These are phyloP conservation scores for Oncorhynchus clarkii DNA, from an alignment of 2,113 vertebrate species.

Conservation along the genomic window DNA sequence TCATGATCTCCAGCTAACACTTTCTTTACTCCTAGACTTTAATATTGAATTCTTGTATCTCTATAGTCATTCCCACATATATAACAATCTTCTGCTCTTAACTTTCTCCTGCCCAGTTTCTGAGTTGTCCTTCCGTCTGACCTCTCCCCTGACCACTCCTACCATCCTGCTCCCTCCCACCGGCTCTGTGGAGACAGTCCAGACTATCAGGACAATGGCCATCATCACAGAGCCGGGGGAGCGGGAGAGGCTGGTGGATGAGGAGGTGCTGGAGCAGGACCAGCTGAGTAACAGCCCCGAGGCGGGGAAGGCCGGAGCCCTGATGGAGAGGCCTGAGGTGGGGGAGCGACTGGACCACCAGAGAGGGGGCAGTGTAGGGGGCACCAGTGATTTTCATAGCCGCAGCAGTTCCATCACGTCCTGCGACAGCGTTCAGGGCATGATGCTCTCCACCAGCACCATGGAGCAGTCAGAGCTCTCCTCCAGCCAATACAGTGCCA, in stretches of 20 bases:
- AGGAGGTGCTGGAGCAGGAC: constrained; percentile 34
- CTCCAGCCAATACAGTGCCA: constrained; percentile 80
- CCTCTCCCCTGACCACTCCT: constrained; percentile 66
- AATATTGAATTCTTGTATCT: too few relatives aligned
- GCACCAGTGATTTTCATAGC: constrained; percentile 76
- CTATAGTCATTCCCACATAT: neutral
- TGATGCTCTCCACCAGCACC: constrained; percentile 45
- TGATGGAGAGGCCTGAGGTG: constrained; percentile 45
- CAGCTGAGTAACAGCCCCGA: constrained; percentile 10
- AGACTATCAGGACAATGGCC: constrained; percentile 77
- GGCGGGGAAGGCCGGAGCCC: constrained; percentile 38
- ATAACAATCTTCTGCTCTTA: neutral
- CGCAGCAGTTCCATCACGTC: constrained; percentile 88
- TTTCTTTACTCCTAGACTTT: too few relatives aligned
- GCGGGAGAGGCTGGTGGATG: neutral
- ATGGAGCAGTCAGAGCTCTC: constrained; percentile 62
- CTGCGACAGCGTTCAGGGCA: constrained; percentile 78
- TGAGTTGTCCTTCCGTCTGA: constrained; percentile 52
- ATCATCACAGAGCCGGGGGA: constrained; percentile 62
- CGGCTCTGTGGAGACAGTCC: constrained; percentile 71
- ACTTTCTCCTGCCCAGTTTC: constrained; percentile 40
- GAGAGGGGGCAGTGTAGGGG: constrained; percentile 52
- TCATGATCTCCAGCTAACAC: too few relatives aligned
- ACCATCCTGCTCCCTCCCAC: constrained; percentile 57
- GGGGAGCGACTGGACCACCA: neutral